phyloP scores from a whole-genome alignment of 2,113 vertebrate species.

The Romanogobio albipinnatus region DNA sequence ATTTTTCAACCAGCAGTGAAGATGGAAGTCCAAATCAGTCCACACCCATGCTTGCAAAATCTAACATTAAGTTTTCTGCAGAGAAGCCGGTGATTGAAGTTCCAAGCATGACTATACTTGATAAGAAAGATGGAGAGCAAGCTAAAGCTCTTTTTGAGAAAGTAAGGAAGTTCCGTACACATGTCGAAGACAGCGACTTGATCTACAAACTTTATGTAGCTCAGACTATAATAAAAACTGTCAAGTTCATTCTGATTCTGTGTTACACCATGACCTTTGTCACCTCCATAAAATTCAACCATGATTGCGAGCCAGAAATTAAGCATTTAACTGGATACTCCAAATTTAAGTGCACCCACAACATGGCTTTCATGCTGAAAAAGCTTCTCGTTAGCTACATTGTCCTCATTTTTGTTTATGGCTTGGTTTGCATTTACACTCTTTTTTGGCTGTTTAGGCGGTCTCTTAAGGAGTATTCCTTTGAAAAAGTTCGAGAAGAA shows the following conservation, averaged over 20 bases:
- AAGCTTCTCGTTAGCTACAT: constrained; percentile 98
- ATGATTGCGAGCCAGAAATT: constrained; percentile 87
- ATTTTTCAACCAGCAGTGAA: constrained; percentile 94
- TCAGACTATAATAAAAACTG: constrained; percentile 95
- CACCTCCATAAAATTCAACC: constrained; percentile 91
- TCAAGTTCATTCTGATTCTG: constrained; percentile 95
- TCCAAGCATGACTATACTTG: constrained; percentile 94
- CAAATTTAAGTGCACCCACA: constrained; percentile 93
- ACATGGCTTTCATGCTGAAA: constrained; percentile 97
- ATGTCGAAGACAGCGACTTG: constrained; percentile 95
- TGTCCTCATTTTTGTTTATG: constrained; percentile 93
- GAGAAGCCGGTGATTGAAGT: constrained; percentile 93
- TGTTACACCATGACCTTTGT: constrained; percentile 96
- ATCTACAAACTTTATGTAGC: constrained; percentile 96
- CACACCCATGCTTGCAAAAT: constrained; percentile 89
- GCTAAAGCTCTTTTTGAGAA: constrained; percentile 98
- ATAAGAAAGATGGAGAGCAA: constrained; percentile 98
- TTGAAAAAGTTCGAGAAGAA: constrained; percentile 96
- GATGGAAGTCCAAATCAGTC: constrained; percentile 93
- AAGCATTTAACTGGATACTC: constrained; percentile 93
- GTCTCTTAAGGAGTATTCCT: constrained; percentile 96
- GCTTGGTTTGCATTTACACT: constrained; percentile 92
- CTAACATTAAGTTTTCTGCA: constrained; percentile 90
- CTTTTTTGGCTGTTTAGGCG: constrained; percentile 96
- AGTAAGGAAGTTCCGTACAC: constrained; percentile 93